Evolutionary conservation across 2,797 vertebrate species (phyloP).

Genomic region (Mormyrus hasselquistii): DNA sequence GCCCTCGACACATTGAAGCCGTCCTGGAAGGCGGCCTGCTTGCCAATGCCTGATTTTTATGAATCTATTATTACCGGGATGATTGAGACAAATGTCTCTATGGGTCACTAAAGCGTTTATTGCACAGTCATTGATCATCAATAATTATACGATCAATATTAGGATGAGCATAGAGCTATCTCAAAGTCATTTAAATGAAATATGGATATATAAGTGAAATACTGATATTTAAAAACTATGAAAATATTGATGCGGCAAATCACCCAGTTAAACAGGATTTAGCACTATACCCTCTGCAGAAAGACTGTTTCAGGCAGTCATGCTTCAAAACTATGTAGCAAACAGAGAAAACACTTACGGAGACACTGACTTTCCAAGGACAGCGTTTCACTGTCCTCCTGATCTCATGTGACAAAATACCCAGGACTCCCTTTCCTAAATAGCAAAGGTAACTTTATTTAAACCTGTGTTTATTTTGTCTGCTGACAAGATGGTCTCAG

Average conservation of each 20-base stretch:
- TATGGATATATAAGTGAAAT: not conserved
- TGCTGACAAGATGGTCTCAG: not conserved
- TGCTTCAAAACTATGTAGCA: not conserved
- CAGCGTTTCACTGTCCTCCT: not conserved
- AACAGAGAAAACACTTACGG: not conserved
- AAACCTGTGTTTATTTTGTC: not conserved
- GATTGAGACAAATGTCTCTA: not conserved
- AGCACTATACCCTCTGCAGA: not conserved
- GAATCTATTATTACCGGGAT: not conserved
- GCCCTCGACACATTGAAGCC: not conserved
- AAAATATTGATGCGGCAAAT: not conserved
- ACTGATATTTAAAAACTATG: constrained; percentile 3
- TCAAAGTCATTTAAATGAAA: not conserved
- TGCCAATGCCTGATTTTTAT: not conserved
- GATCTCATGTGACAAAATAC: not conserved
- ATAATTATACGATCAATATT: not conserved
- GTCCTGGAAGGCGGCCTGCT: not conserved
- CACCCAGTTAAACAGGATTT: not conserved
- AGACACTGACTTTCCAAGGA: not conserved
- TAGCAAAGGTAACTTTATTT: not conserved
- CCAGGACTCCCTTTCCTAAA: not conserved
- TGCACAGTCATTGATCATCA: not conserved
- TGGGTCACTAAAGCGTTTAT: constrained; percentile 1
- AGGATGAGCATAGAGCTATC: not conserved
- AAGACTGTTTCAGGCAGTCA: not conserved